Evolutionary conservation across 2,797 vertebrate species (phyloP).

Genomic region (Lemur catta): DNA sequence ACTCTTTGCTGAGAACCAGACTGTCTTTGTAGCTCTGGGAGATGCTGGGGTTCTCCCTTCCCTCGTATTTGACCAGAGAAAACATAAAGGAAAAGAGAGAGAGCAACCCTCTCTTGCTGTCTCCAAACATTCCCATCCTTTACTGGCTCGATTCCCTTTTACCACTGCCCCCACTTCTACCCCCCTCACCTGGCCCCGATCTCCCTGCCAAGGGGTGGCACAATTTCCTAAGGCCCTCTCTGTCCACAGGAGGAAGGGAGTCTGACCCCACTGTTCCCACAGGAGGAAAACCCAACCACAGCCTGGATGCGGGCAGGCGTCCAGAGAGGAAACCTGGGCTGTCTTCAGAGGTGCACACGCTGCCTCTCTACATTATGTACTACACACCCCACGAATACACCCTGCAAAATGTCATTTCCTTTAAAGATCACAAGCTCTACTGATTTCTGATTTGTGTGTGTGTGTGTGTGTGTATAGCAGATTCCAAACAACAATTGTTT

Average conservation of each 20-base stretch:
- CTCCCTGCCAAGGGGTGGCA: not conserved
- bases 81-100: not conserved
- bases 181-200: not conserved
- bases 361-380: not conserved
- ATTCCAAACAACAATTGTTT: conserved; percentile 26
- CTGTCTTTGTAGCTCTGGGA: not conserved
- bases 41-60: not conserved
- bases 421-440: conserved; percentile 54
- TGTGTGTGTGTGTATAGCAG: not conserved
- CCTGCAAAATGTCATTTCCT: conserved; percentile 54
- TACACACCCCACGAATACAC: not conserved
- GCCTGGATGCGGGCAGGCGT: not conserved
- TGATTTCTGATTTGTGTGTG: not conserved
- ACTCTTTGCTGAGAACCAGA: not conserved
- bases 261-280: not conserved
- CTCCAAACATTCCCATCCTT: not conserved
- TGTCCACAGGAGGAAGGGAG: not conserved
- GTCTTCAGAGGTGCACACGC: not conserved
- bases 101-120: fast-evolving
- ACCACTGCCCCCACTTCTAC: too few relatives aligned
- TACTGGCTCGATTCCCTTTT: not conserved
- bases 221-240: not conserved
- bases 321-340: not conserved
- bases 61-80: not conserved
- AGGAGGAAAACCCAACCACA: not conserved